Evolutionary conservation across 2,113 vertebrate genomes (phyloP).

Genomic region (Petroica traversi): DNA sequence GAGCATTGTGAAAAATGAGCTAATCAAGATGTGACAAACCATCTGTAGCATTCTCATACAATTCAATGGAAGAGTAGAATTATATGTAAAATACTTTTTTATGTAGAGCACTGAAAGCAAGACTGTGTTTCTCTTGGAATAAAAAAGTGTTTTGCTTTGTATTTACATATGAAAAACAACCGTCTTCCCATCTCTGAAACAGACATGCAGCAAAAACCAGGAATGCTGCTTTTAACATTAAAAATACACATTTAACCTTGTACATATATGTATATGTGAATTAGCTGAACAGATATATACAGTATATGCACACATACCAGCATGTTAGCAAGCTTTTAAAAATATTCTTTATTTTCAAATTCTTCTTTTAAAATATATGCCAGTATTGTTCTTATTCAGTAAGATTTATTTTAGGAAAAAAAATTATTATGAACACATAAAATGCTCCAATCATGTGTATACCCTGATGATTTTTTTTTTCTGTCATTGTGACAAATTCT

Average conservation of each 20-base stretch:
- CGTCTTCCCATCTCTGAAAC: background rate
- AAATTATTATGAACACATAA: background rate
- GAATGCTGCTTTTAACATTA: background rate
- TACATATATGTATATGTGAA: background rate
- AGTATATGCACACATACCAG: background rate
- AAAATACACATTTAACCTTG: background rate
- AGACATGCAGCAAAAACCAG: background rate
- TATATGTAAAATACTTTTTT: background rate
- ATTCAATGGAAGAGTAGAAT: background rate
- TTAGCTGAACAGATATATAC: background rate
- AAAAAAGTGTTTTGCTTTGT: background rate
- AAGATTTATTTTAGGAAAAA: background rate
- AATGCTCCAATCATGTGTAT: background rate
- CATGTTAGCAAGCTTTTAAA: background rate
- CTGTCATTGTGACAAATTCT: background rate
- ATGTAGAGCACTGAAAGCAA: background rate
- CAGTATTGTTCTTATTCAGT: background rate
- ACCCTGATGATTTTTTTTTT: background rate
- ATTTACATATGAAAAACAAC: background rate
- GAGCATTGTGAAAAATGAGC: constrained; percentile 46
- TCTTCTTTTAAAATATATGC: background rate
- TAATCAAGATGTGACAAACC: background rate
- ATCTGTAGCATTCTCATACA: background rate
- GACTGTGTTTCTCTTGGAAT: background rate
- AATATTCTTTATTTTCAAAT: background rate